Evolutionary conservation across 1,140 invertebrate species (phyloP), one percentile per base, ranked within the genome.

Genomic region (Trinorchestia longiramus): DNA sequence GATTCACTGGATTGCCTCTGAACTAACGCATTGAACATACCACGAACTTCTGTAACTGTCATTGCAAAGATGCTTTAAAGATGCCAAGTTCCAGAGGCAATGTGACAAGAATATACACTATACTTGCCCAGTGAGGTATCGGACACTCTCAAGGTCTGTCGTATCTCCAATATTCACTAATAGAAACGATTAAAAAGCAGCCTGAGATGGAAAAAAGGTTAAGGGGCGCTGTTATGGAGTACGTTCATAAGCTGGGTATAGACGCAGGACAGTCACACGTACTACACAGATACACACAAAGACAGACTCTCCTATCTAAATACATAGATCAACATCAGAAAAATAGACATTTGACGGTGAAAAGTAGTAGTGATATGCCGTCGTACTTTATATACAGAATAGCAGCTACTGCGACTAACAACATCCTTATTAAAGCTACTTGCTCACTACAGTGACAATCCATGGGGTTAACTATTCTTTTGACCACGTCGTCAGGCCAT

Each of bases 341-440:
- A 94, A 94, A 94, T 94, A 94, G 92, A 45, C 44, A 94, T 94
- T 94, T 94, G 43, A 43, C 41, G 44, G 44, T 47, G 92, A 45
- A 47, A 47, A 45, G 40, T 43, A 45, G 8, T 43, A 94, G 44
- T 94, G 92, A 94, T 94, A 94, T 94, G 92, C 92, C 43, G 43
- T 94, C 43, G 43, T 43, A 47, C 43, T 90, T 40, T 94, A 94
- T 94, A n/a, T 94, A 94, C 92, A 94, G 62, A 77, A 77, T 77
- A 77, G 62, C 62, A 36, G 62, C 36, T 77, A 77, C 11, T 19
- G 62, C 15, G 62, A 77, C 62, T 36, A 77, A 77, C 62, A 77
- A 77, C 62, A 36, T 77, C 28, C 28, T 77, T 77, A 77, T 77
- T 77, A 77, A 77, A 77, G 62, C 47, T 77, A 77, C 62, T 3